Percentiles rank a stretch among this genome's conserved stretches.
These are phyloP conservation scores for Onychomys torridus DNA, from an alignment of 2,797 vertebrate genomes.

Conservation along the genomic window DNA sequence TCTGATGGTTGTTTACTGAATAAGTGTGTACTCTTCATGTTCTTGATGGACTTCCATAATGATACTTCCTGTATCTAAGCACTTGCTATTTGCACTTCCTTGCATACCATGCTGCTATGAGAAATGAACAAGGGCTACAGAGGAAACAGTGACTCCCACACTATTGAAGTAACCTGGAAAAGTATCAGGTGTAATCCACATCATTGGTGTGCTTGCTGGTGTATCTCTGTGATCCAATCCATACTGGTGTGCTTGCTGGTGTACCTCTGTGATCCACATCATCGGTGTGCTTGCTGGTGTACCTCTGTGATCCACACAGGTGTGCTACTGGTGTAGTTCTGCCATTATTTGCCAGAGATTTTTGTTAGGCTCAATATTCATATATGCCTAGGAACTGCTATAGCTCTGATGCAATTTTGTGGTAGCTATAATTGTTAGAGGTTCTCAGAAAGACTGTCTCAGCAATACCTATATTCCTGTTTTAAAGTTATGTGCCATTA, in stretches of 20 bases:
- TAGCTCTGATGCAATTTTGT: slow-evolving; percentile 13
- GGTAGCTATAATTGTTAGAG: background rate
- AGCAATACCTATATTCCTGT: background rate
- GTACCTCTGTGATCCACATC: background rate
- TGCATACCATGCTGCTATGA: slow-evolving; percentile 63
- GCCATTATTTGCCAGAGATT: background rate
- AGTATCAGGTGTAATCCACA: background rate
- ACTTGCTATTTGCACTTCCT: slow-evolving; percentile 46
- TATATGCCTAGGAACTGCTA: background rate
- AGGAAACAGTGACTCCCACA: background rate
- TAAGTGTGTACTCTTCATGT: slow-evolving; percentile 33
- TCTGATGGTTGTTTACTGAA: slow-evolving; percentile 50
- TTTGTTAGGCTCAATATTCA: background rate
- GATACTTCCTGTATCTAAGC: slow-evolving; percentile 7
- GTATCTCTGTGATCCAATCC: too few relatives aligned
- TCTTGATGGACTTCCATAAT: background rate
- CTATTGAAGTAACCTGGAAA: background rate
- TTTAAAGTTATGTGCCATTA: slow-evolving; percentile 42
- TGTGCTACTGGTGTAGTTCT: background rate
- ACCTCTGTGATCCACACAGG: background rate
- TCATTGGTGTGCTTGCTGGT: background rate
- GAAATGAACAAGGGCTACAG: slow-evolving; percentile 1
- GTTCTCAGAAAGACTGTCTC: slow-evolving; percentile 4
- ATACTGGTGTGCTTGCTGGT: too few relatives aligned
- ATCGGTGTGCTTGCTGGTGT: background rate